These are phyloP conservation scores for Serrognathus titanus DNA, from an alignment of 2,888 invertebrate genomes.

Conservation along the genomic window DNA sequence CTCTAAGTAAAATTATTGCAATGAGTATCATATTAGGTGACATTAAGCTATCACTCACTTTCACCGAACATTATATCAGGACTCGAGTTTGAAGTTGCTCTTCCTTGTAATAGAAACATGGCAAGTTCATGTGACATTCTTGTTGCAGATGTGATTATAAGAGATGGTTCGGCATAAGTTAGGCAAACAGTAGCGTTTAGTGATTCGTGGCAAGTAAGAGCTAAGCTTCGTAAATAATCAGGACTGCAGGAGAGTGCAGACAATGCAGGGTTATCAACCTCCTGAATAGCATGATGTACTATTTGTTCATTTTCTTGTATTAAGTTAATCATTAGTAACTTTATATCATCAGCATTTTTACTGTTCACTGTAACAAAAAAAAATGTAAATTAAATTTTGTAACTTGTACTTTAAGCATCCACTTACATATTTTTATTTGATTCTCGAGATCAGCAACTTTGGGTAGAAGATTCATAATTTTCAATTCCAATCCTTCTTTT, in stretches of 20 bases:
- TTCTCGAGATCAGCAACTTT: constrained; percentile 43
- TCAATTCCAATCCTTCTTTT: constrained; percentile 56
- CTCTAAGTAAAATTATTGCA: constrained; percentile 44
- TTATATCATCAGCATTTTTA: constrained; percentile 32
- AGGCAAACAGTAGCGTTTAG: constrained; percentile 35
- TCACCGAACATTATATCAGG: constrained; percentile 65
- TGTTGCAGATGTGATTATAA: constrained; percentile 47
- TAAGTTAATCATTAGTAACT: constrained; percentile 37
- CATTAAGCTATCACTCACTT: constrained; percentile 49
- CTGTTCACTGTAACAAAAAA: constrained; percentile 30
- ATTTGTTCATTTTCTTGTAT: constrained; percentile 42
- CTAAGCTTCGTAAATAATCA: constrained; percentile 55
- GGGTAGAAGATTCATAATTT: constrained; percentile 33
- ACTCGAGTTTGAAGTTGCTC: constrained; percentile 73
- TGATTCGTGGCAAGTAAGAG: constrained; percentile 44
- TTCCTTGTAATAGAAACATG: constrained; percentile 66
- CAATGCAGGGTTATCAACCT: constrained; percentile 66
- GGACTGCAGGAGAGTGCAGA: constrained; percentile 64
- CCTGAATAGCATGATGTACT: constrained; percentile 47
- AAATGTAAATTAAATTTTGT: neutral
- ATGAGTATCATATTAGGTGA: neutral
- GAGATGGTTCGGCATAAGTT: constrained; percentile 39
- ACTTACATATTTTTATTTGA: constrained; percentile 45
- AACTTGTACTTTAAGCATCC: too few relatives aligned
- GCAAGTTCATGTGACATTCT: constrained; percentile 58